These are phyloP conservation scores for Myiothlypis chrysogaster DNA, from an alignment of 2,797 vertebrate genomes.

Conservation along the genomic window DNA sequence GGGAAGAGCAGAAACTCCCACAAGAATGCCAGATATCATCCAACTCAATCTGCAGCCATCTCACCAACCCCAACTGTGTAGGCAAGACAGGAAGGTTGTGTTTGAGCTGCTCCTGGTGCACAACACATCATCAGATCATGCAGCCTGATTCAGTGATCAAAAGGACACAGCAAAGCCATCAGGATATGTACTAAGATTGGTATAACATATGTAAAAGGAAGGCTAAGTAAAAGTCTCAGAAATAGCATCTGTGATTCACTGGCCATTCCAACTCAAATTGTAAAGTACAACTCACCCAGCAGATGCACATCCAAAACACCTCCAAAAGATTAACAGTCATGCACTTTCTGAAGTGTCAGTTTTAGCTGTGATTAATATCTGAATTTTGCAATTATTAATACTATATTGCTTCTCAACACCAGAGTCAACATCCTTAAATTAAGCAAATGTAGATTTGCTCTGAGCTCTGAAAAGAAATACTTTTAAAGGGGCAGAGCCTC, in stretches of 20 bases:
- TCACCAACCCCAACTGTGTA: not conserved
- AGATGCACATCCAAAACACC: not conserved
- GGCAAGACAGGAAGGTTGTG: not conserved
- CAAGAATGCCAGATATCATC: not conserved
- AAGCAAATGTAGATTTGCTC: not conserved
- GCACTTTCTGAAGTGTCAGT: not conserved
- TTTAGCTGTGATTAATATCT: not conserved
- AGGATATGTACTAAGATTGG: not conserved
- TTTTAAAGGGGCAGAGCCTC: not conserved
- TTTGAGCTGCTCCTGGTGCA: not conserved
- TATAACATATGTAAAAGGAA: not conserved
- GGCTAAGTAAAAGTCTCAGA: not conserved
- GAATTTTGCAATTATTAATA: not conserved
- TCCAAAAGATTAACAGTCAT: not conserved
- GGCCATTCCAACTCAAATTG: not conserved
- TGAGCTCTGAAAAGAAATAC: not conserved
- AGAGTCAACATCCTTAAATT: not conserved
- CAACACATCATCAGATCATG: not conserved
- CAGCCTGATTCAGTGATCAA: not conserved
- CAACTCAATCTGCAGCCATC: not conserved
- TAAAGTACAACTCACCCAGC: not conserved
- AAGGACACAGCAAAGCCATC: not conserved
- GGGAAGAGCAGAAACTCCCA: not conserved
- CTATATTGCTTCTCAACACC: not conserved
- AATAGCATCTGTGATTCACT: not conserved